These are phyloP conservation scores for Muschampia plurimacula DNA, from an alignment of 2,888 invertebrate genomes.

Conservation along the genomic window DNA sequence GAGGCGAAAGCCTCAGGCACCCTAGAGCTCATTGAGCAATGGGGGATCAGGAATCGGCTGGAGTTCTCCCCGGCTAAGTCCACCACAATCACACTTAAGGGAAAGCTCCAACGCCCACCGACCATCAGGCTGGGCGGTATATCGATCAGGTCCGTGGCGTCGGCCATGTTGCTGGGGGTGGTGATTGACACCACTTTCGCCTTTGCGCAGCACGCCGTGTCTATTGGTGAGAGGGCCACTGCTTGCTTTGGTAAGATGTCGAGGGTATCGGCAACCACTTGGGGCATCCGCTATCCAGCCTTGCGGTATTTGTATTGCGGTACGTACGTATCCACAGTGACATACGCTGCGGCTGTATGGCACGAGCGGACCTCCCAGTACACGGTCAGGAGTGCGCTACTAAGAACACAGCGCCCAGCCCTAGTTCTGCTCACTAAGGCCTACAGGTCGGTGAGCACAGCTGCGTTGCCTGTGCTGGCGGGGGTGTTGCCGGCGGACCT, in stretches of 20 bases:
- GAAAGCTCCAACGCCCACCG: not conserved
- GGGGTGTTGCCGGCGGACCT: too few species aligned
- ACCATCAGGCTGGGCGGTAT: not conserved
- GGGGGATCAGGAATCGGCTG: not conserved
- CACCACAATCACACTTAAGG: not conserved
- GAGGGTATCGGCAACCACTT: too few species aligned
- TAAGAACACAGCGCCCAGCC: too few species aligned
- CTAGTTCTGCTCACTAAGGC: too few species aligned
- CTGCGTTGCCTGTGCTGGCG: too few species aligned
- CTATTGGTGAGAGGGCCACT: not conserved
- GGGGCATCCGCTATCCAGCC: too few species aligned
- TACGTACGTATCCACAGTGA: too few species aligned
- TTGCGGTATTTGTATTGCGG: too few species aligned
- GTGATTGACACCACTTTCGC: not conserved
- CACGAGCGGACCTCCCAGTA: too few species aligned
- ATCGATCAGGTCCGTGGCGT: not conserved
- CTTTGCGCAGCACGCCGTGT: not conserved
- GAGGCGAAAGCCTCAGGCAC: not conserved
- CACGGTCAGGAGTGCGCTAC: too few species aligned
- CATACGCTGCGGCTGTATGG: too few species aligned
- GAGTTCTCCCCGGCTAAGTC: not conserved
- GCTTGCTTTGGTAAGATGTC: not conserved
- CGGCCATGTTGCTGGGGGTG: not conserved
- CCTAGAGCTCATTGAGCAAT: not conserved
- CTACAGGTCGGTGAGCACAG: too few species aligned